Evolutionary conservation across 2,888 invertebrate species (phyloP), one percentile per base, ranked within the genome.

Genomic region (Pseudanteris insignis): DNA sequence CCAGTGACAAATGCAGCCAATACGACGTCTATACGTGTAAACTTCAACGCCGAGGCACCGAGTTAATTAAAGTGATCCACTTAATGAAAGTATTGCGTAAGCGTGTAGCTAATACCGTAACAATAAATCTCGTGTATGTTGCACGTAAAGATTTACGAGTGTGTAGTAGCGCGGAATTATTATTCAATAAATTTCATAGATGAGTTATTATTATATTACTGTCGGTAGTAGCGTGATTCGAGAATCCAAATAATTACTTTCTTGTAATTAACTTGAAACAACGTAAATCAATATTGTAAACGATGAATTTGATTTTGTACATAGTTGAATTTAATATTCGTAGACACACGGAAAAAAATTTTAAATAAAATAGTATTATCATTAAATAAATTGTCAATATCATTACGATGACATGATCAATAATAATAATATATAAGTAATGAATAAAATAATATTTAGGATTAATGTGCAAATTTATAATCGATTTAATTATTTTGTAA

Each of bases 81-180:
- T 55, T 48, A 47, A 41, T 37, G 47, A 32, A 44, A 41, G 40
- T 40, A 55, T 55, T 55, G 54, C 38, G 40, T 40, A 55, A 55
- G 33, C 18, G 12, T 18, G 13, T 44, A 33, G 46, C 28, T 44
- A 38, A 54, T 46, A 46, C 37, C 33, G 28, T 46, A 54, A 54
- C 38, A 54, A 44, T 46, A 54, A 46, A 54, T 46, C 44, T 54
- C 30, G 14, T 5, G 24, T 38, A 37, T 18, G 38, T 38, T 54
- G 9, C 15, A 11, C 12, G 12, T 30, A 9, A 13, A 46, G 38
- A 46, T 54, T 54, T 54, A 54, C 24, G 54, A 38, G 33, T 36
- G 37, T 13, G 29, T 30, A 21, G 51, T 37, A 21, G 18, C 7
- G 30, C 21, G 21, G 33, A 6, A 29, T 38, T 38, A 54, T 54